Evolutionary conservation across 2,888 invertebrate genomes (phyloP), one percentile per base, ranked within the genome.

Genomic region (Drosophila ustulata): DNA sequence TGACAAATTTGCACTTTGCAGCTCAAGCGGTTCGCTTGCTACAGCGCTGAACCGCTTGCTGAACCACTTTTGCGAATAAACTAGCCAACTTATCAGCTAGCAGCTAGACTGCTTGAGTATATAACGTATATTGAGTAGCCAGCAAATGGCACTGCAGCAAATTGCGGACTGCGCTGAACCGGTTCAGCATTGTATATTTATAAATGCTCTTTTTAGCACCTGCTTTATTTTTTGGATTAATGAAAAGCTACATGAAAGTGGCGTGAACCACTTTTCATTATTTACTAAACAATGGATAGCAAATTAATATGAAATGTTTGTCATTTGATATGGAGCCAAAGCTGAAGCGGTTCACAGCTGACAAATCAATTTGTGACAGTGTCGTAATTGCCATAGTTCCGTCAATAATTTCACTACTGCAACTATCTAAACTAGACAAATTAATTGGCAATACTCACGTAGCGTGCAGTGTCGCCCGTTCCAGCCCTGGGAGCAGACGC

Each of bases 401-500:
- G 2, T 18, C 18, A 18, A 18, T 18, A 18, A 18, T 18, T 18
- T 18, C 18, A 18, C 18, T 18, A 18, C 18, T 18, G 2, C 1
- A 18, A 18, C 18, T 18, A 18, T 18, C 1, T 18, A 18, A 18
- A 18, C 1, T 18, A 18, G 18, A 18, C 18, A 18, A 18, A 1
- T 18, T 18, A 18, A 18, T 18, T 18, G 30, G 30, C 5, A 32
- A 37, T 86, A 94, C 97, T 96, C 94, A 99, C 99, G 97, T 89
- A 99, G 93, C 67, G 98, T 98, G 93, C 99, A 99, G 92, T 99
- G 98, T 88, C 96, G 95, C 78, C 99, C 99, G 92, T 99, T 99
- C 99, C 99, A 99, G 75, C 99, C 99, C 92, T 97, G 97, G 58
- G 97, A 96, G 92, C 99, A 99, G 61, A 98, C 96, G 92, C 99